phyloP scores from a whole-genome alignment of 2,797 vertebrate genomes.

The Fratercula arctica region DNA sequence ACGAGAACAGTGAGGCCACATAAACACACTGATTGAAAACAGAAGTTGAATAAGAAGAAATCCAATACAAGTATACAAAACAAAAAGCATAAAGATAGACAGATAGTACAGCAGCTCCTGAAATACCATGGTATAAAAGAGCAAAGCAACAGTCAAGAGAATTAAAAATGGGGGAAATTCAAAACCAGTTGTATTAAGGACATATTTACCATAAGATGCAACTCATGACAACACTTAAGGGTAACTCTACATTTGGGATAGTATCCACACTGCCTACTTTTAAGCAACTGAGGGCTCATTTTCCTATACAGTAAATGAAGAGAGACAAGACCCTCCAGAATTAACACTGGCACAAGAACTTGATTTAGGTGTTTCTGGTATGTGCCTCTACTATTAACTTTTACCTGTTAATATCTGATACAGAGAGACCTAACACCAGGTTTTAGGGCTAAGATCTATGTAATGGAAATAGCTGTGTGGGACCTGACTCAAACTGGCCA shows the following conservation, averaged over 20 bases:
- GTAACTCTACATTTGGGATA: neutral
- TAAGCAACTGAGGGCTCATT: neutral
- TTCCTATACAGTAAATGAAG: neutral
- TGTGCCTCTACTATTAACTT: neutral
- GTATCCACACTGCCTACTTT: neutral
- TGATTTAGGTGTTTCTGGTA: neutral
- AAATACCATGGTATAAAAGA: neutral
- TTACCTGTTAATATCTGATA: neutral
- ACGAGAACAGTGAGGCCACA: neutral
- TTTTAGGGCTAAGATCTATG: neutral
- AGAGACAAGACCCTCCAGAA: neutral
- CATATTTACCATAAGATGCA: neutral
- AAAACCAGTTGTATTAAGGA: neutral
- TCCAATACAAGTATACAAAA: neutral
- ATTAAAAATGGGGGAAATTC: neutral
- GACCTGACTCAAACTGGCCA: neutral
- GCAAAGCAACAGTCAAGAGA: neutral
- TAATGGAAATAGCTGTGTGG: neutral
- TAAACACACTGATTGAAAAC: neutral
- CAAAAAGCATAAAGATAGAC: neutral
- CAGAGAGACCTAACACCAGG: neutral
- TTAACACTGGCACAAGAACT: neutral
- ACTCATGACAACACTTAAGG: neutral
- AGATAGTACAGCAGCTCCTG: neutral
- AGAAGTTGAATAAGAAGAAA: neutral